Evolutionary conservation across 2,797 vertebrate species (phyloP).

Genomic region (Morelia viridis): DNA sequence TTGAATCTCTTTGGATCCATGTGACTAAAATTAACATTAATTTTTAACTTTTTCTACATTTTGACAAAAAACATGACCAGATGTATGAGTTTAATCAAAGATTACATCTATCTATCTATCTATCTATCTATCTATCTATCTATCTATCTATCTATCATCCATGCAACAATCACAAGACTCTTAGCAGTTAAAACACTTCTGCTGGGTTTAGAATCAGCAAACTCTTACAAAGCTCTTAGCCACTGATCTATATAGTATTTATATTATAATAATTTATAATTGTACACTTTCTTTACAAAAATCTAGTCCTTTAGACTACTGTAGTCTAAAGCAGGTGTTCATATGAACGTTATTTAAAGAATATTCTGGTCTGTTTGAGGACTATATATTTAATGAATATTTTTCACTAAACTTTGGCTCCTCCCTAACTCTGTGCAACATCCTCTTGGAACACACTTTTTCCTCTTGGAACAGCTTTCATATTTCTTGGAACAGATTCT

Average conservation of each 20-base stretch:
- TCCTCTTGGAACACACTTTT: not conserved
- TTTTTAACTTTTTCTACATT: not conserved
- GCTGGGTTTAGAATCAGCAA: not conserved
- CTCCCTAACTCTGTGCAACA: not conserved
- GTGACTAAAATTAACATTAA: not conserved
- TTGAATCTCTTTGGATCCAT: not conserved
- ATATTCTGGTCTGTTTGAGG: not conserved
- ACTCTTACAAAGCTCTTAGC: not conserved
- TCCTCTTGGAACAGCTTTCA: not conserved
- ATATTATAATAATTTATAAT: not conserved
- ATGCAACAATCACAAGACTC: not conserved
- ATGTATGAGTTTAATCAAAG: slow-evolving; percentile 28
- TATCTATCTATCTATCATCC: not conserved
- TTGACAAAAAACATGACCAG: not conserved
- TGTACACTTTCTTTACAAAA: not conserved
- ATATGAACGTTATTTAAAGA: not conserved
- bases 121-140: not conserved
- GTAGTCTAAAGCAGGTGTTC: not conserved
- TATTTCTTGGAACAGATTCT: not conserved
- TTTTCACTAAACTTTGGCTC: not conserved
- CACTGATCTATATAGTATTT: not conserved
- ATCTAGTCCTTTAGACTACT: no score
- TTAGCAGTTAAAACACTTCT: not conserved
- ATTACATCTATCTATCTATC: not conserved
- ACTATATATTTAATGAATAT: not conserved